Evolutionary conservation across 2,797 vertebrate species (phyloP).

Genomic region (Gymnocypris eckloni): DNA sequence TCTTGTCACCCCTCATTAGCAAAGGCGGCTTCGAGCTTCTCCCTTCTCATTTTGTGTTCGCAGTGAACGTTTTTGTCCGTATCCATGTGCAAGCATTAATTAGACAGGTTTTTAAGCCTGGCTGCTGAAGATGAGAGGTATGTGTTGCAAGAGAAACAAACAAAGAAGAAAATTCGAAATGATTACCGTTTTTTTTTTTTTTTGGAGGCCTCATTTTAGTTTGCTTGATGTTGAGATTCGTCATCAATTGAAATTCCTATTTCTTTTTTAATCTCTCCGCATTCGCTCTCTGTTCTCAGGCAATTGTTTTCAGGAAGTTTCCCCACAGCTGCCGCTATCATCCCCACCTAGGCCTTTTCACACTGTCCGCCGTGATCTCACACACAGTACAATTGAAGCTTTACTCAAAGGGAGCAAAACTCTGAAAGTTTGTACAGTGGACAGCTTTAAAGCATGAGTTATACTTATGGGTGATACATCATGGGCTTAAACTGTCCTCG

Average conservation of each 20-base stretch:
- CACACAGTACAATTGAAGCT: slow-evolving; percentile 4
- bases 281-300: slow-evolving; percentile 46
- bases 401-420: slow-evolving; percentile 1
- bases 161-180: slow-evolving; percentile 66
- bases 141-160: slow-evolving; percentile 62
- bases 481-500: slow-evolving; percentile 41
- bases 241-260: slow-evolving; percentile 61
- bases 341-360: slow-evolving; percentile 36
- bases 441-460: slow-evolving; percentile 17
- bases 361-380: not conserved
- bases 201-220: slow-evolving; percentile 50
- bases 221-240: slow-evolving; percentile 61
- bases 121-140: slow-evolving; percentile 26
- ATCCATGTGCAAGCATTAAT: slow-evolving; percentile 58
- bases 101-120: slow-evolving; percentile 50
- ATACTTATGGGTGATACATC: slow-evolving; percentile 45
- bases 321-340: slow-evolving; percentile 34
- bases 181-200: slow-evolving; percentile 59
- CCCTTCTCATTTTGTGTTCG: slow-evolving; percentile 43
- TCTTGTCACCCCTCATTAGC: slow-evolving; percentile 80
- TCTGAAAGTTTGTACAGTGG: not conserved
- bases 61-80: slow-evolving; percentile 13
- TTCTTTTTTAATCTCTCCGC: slow-evolving; percentile 63
- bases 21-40: slow-evolving; percentile 60
- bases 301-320: slow-evolving; percentile 37